Conservation (phyloP, 2,888 invertebrate genomes). For the Seira musarum region DNA sequence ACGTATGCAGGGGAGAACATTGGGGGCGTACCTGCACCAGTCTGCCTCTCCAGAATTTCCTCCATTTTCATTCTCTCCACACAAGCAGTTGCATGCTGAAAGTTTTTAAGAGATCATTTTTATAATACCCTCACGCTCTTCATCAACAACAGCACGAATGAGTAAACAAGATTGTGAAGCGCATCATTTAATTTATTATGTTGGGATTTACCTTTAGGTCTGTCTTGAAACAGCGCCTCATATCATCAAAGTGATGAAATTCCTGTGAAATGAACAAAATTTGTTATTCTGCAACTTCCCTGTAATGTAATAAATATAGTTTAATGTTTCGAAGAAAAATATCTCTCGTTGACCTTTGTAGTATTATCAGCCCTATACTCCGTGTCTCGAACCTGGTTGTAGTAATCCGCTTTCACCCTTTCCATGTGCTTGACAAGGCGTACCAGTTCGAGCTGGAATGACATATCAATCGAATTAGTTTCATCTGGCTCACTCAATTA, state of each 20-base stretch:
- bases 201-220: no score
- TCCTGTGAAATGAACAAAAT: conserved; percentile 19
- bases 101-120: no score
- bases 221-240: conserved; percentile 59
- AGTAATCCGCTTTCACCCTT: conserved; percentile 72
- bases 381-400: conserved; percentile 72
- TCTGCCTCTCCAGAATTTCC: conserved; percentile 24
- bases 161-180: no score
- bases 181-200: no score
- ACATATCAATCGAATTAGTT: background rate
- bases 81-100: conserved; percentile 61
- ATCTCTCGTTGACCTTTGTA: conserved; percentile 70
- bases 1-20: conserved; percentile 23
- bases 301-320: no score
- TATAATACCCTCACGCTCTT: no score
- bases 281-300: no score
- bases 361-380: conserved; percentile 75
- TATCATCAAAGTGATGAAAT: conserved; percentile 65
- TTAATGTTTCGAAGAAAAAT: no score
- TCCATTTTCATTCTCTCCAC: conserved; percentile 62
- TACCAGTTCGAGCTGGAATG: conserved; percentile 70
- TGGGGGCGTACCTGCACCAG: conserved; percentile 23
- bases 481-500: background rate
- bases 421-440: conserved; percentile 72
- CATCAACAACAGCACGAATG: no score